Evolutionary conservation across 2,888 invertebrate genomes (phyloP).

Genomic region (Lochmaea capreae): DNA sequence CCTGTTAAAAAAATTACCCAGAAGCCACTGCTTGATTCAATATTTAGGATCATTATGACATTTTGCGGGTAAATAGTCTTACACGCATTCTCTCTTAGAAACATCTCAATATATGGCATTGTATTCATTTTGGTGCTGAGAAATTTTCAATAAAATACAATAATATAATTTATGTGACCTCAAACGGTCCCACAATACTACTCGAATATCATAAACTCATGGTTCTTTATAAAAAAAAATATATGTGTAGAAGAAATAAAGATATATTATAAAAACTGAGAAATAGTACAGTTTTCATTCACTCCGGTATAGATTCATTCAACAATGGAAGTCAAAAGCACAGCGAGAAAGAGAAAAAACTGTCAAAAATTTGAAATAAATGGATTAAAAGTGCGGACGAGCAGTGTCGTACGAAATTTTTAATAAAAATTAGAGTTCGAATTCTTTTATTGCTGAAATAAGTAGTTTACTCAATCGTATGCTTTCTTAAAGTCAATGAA

Average conservation of each 20-base stretch:
- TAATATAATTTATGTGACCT: slow-evolving; percentile 62
- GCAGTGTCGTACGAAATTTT: slow-evolving; percentile 8
- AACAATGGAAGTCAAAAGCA: slow-evolving; percentile 55
- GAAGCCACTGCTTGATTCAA: slow-evolving; percentile 21
- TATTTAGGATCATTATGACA: slow-evolving; percentile 52
- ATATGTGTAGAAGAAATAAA: slow-evolving; percentile 52
- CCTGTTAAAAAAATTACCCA: not conserved
- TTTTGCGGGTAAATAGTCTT: slow-evolving; percentile 57
- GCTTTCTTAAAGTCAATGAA: too few relatives aligned
- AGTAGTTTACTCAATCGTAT: too few relatives aligned
- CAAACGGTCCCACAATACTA: slow-evolving; percentile 58
- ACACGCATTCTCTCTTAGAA: slow-evolving; percentile 34
- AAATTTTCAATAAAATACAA: slow-evolving; percentile 41
- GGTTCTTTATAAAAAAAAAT: slow-evolving; percentile 32
- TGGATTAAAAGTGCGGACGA: slow-evolving; percentile 50
- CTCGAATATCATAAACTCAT: slow-evolving; percentile 50
- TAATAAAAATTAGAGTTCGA: too few relatives aligned
- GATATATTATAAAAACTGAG: slow-evolving; percentile 58
- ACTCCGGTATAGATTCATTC: slow-evolving; percentile 52
- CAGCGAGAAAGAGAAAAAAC: slow-evolving; percentile 59
- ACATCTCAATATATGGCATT: slow-evolving; percentile 38
- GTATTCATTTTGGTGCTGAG: slow-evolving; percentile 33
- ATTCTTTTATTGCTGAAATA: too few relatives aligned
- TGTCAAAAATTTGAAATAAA: slow-evolving; percentile 61
- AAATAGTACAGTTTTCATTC: slow-evolving; percentile 58